Evolutionary conservation across 2,888 invertebrate species (phyloP).

Genomic region (Sinhomidia bicolor): DNA sequence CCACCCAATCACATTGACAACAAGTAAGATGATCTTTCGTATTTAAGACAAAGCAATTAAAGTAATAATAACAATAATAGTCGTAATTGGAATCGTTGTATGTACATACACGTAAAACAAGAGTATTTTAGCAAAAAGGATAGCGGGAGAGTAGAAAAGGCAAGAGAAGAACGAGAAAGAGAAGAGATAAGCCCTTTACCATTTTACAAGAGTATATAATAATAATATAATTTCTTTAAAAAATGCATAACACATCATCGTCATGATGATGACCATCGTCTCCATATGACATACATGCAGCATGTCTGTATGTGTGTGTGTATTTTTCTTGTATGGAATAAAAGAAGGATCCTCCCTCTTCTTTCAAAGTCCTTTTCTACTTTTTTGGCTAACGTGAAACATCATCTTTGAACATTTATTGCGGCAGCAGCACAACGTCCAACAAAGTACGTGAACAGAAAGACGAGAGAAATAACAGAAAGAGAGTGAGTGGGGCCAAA

Average conservation of each 20-base stretch:
- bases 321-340: conserved; percentile 61
- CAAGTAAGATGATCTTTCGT: conserved; percentile 17
- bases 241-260: conserved; percentile 49
- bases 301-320: conserved; percentile 18
- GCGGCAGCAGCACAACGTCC: conserved; percentile 52
- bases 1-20: not conserved
- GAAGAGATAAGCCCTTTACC: conserved; percentile 62
- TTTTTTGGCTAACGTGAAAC: conserved; percentile 71
- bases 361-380: conserved; percentile 62
- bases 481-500: not conserved
- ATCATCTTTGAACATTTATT: conserved; percentile 68
- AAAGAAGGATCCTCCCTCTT: conserved; percentile 73
- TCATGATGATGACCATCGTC: not conserved
- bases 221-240: conserved; percentile 42
- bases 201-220: conserved; percentile 54
- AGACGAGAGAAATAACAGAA: conserved; percentile 4
- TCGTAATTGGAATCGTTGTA: conserved; percentile 34
- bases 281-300: conserved; percentile 11
- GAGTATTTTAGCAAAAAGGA: not conserved
- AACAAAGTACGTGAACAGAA: conserved; percentile 47
- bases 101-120: not conserved
- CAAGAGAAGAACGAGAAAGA: conserved; percentile 13
- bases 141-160: conserved; percentile 17
- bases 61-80: conserved; percentile 44
- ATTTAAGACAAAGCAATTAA: conserved; percentile 23